These are phyloP conservation scores for Buteo buteo DNA, from an alignment of 2,113 vertebrate genomes.

Conservation along the genomic window DNA sequence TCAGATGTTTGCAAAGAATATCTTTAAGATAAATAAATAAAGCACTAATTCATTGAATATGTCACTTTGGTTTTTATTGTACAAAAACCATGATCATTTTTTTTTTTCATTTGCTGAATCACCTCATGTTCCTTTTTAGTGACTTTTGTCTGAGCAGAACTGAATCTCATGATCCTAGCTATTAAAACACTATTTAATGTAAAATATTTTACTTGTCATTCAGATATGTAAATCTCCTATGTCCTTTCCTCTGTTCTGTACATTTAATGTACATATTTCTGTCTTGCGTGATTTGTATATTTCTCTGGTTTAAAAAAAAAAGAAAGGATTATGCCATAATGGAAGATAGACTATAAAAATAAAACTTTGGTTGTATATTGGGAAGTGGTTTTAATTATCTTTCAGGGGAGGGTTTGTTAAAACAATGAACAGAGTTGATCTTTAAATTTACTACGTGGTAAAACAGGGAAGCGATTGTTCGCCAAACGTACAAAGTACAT, in stretches of 20 bases:
- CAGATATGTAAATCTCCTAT: conserved; percentile 83
- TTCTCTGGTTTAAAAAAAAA: conserved; percentile 76
- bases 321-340: conserved; percentile 75
- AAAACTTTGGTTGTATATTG: conserved; percentile 81
- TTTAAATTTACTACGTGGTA: conserved; percentile 47
- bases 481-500: conserved; percentile 31
- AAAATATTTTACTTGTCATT: conserved; percentile 81
- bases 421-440: conserved; percentile 48
- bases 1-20: conserved; percentile 69
- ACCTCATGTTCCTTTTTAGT: conserved; percentile 69
- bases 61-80: conserved; percentile 83
- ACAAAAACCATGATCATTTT: conserved; percentile 65
- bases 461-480: conserved; percentile 24
- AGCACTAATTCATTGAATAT: conserved; percentile 77
- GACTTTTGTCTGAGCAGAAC: conserved; percentile 71
- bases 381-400: conserved; percentile 78
- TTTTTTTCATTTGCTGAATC: conserved; percentile 65
- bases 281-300: conserved; percentile 84
- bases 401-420: conserved; percentile 61
- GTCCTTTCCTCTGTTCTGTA: conserved; percentile 76
- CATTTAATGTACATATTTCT: conserved; percentile 86
- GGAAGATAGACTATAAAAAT: conserved; percentile 84
- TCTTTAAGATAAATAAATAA: conserved; percentile 71
- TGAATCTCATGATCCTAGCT: conserved; percentile 73
- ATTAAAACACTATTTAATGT: conserved; percentile 85